Evolutionary conservation across 2,888 invertebrate species (phyloP), one percentile per base, ranked within the genome.

Genomic region (Acanthosepion esculentum): DNA sequence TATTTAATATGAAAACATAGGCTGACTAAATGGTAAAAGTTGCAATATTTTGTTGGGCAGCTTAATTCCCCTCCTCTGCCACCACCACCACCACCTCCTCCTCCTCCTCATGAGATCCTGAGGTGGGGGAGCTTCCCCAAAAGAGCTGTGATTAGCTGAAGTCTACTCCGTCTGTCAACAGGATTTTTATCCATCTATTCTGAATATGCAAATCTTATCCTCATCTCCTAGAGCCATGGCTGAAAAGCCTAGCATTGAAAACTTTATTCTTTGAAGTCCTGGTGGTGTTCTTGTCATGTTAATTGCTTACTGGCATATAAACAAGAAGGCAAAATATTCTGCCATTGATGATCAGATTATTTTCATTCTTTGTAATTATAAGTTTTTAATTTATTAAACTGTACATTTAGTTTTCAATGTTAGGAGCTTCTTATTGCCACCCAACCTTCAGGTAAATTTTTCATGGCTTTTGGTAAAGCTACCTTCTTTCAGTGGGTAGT

Each of bases 1-100:
- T 78, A 78, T 78, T 78, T 33, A n/a, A 78, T 78, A 78, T n/a
- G 12, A 33, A 78, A 78, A n/a, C 10, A 23, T 23, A 59, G 59
- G 23, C 59, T 59, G 23, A 20, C 59, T 59, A 59, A 59, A 59
- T 59, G 59, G 59, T 55, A 26, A 78, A 78, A n/a, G 15, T n/a
- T n/a, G 78, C n/a, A n/a, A 78, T 78, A 78, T 78, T 78, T 78
- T 78, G 78, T 78, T n/a, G n/a, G 78, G n/a, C 78, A 78, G n/a
- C n/a, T 78, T n/a, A 33, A 78, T n/a, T 78, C 33, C 15, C 33
- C 8, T n/a, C n/a, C 41, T 41, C 41, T 41, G 41, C 41, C 41
- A 41, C 41, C 41, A 41, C 41, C 41, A 41, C 41, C 41, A 41
- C 41, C 41, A 1, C 33, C 8, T n/a, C n/a, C 33, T 5, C 33